Percentiles rank a stretch among this genome's conserved stretches.
Evolutionary conservation across 2,113 vertebrate species (phyloP).

Genomic region (Paramisgurnus dabryanus): DNA sequence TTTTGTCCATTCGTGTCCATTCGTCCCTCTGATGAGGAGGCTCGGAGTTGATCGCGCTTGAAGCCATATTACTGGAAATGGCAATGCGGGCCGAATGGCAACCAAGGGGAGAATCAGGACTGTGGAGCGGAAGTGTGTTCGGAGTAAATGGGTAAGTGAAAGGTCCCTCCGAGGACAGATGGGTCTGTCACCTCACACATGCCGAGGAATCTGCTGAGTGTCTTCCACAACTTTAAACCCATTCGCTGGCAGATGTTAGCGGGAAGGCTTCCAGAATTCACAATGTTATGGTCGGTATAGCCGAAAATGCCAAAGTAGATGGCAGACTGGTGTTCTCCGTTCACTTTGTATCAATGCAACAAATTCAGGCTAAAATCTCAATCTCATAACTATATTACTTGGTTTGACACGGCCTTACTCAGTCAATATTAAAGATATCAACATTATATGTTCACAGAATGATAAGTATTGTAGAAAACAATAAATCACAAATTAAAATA

Average conservation of each 20-base stretch:
- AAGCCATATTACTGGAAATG: slow-evolving; percentile 92
- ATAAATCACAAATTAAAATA: no score
- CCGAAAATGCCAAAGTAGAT: neutral
- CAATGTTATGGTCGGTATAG: slow-evolving; percentile 83
- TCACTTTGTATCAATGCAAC: neutral
- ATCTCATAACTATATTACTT: neutral
- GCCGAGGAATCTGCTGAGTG: slow-evolving; percentile 82
- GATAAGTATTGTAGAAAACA: no score
- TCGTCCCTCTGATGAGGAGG: slow-evolving; percentile 85
- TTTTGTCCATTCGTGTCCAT: slow-evolving; percentile 77
- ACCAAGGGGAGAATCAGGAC: slow-evolving; percentile 96
- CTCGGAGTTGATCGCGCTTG: slow-evolving; percentile 87
- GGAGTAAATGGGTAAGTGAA: slow-evolving; percentile 91
- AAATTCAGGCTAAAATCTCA: neutral
- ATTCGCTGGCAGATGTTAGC: slow-evolving; percentile 85
- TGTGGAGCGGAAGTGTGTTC: slow-evolving; percentile 86
- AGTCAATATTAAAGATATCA: no score
- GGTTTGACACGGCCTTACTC: no score
- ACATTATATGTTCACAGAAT: no score
- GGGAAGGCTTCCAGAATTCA: slow-evolving; percentile 82
- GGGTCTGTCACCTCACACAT: slow-evolving; percentile 72
- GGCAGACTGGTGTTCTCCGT: neutral
- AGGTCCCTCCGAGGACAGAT: slow-evolving; percentile 79
- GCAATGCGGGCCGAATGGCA: slow-evolving; percentile 89
- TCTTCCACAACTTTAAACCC: slow-evolving; percentile 84